Conservation (phyloP, 2,113 vertebrate genomes). For the Petaurus breviceps region DNA sequence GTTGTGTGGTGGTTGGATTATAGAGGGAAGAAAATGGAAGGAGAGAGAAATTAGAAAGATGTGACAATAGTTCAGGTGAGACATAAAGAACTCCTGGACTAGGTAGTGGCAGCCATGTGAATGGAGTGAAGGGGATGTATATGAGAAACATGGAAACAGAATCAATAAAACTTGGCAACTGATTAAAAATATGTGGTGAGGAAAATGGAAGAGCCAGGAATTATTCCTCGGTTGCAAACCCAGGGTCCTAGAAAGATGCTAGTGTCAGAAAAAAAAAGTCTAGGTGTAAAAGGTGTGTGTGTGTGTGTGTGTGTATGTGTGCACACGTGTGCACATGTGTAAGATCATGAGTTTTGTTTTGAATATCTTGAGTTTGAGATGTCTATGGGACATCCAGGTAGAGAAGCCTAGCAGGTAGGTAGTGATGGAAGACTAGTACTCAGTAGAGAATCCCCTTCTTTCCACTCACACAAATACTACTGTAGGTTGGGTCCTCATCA, state of each 20-base stretch:
- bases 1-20: no score
- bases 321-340: no score
- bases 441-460: not conserved
- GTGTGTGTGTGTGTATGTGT: no score
- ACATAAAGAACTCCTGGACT: not conserved
- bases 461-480: not conserved
- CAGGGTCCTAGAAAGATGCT: not conserved
- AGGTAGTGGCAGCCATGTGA: not conserved
- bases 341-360: not conserved
- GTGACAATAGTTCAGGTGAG: not conserved
- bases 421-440: not conserved
- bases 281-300: not conserved
- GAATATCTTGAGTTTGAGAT: not conserved
- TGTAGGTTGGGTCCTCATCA: not conserved
- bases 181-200: not conserved
- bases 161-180: not conserved
- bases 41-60: not conserved
- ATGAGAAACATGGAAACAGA: not conserved
- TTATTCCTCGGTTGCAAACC: not conserved
- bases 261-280: not conserved
- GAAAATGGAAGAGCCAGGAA: not conserved
- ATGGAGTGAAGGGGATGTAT: not conserved
- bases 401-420: not conserved
- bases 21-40: not conserved
- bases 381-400: not conserved